A percentile compares a stretch with the other conserved stretches of the same genome.
These are phyloP conservation scores for Drosophila borealis DNA, from an alignment of 2,888 invertebrate species.

Conservation along the genomic window DNA sequence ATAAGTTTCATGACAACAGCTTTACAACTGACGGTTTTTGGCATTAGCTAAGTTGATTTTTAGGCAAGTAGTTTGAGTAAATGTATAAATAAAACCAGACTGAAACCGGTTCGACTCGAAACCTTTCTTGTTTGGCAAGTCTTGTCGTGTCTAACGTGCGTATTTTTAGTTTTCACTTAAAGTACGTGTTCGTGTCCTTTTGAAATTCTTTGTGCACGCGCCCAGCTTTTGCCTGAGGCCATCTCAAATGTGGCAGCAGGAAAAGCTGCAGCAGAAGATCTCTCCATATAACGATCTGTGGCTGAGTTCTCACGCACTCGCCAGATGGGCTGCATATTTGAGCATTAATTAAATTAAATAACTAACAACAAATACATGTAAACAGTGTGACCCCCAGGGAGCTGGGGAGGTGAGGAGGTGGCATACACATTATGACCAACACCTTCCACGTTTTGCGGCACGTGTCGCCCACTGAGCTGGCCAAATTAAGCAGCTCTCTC, in stretches of 20 bases:
- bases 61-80: too few relatives aligned
- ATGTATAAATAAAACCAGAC: too few relatives aligned
- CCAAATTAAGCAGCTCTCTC: conserved; percentile 74
- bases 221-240: background rate
- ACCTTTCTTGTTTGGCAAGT: too few relatives aligned
- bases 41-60: too few relatives aligned
- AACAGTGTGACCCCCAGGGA: conserved; percentile 50
- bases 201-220: background rate
- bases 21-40: too few relatives aligned
- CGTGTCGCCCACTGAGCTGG: conserved; percentile 64
- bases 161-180: too few relatives aligned
- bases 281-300: background rate
- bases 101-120: too few relatives aligned
- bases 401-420: background rate
- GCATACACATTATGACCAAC: conserved; percentile 25
- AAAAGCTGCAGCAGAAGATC: background rate
- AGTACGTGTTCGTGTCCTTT: background rate
- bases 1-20: too few relatives aligned
- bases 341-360: conserved; percentile 74
- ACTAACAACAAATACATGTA: conserved; percentile 76
- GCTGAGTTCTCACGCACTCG: conserved; percentile 58
- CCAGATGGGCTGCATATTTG: conserved; percentile 50
- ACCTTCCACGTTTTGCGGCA: conserved; percentile 60
- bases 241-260: background rate
- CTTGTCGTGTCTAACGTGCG: too few relatives aligned